Conservation (phyloP, 2,113 vertebrate genomes). For the Esox niger region DNA sequence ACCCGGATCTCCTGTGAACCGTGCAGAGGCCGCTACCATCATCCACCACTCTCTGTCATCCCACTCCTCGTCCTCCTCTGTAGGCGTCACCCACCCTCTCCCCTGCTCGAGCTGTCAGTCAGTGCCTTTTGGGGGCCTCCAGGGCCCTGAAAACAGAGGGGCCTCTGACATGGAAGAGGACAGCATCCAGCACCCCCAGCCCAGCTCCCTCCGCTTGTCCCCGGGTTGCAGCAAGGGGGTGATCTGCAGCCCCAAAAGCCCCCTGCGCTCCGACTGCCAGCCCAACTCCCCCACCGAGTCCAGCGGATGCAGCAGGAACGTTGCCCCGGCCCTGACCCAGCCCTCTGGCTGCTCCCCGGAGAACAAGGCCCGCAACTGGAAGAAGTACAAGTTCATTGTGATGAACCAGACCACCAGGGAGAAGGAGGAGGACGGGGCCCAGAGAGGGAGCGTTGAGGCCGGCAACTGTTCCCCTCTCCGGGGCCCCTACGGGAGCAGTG, state of each 20-base stretch:
- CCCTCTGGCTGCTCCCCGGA: conserved; percentile 75
- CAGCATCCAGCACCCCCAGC: conserved; percentile 57
- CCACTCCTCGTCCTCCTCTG: conserved; percentile 13
- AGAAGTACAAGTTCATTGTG: conserved; percentile 95
- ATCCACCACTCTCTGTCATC: conserved; percentile 16
- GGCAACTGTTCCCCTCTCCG: conserved; percentile 56
- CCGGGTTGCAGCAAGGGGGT: conserved; percentile 76
- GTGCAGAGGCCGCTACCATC: conserved; percentile 42
- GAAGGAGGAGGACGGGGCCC: conserved; percentile 65
- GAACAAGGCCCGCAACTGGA: conserved; percentile 93
- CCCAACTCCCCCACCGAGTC: conserved; percentile 96
- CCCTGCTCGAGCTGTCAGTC: conserved; percentile 6
- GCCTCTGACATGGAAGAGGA: conserved; percentile 66
- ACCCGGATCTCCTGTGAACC: conserved; percentile 57
- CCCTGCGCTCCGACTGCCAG: conserved; percentile 93
- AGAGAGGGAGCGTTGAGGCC: conserved; percentile 59
- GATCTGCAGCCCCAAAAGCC: conserved; percentile 87
- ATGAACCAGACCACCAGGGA: conserved; percentile 85
- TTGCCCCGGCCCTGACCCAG: conserved; percentile 74
- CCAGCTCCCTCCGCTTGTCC: conserved; percentile 66
- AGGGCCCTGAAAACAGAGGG: conserved; percentile 18
- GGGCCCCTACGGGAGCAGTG: conserved; percentile 28
- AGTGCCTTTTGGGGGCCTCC: conserved; percentile 24
- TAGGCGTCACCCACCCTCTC: conserved; percentile 1
- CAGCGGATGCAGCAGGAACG: conserved; percentile 92